phyloP scores from a whole-genome alignment of 2,797 vertebrate genomes.

The Lateolabrax maculatus region DNA sequence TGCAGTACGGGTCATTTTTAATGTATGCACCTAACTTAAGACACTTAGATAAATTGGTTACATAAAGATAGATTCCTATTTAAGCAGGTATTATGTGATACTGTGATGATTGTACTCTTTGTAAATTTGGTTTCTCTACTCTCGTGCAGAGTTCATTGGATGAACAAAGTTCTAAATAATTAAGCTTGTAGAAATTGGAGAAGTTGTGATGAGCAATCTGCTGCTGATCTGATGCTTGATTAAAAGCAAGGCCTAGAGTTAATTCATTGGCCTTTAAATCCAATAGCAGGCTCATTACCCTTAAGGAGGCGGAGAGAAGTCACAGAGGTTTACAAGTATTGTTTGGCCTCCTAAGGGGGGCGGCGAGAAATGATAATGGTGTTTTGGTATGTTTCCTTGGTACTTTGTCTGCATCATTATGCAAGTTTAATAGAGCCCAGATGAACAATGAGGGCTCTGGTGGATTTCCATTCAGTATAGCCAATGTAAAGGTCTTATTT shows the following conservation, averaged over 20 bases:
- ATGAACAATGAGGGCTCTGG: conserved; percentile 57
- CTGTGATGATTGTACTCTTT: neutral
- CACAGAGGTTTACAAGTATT: conserved; percentile 64
- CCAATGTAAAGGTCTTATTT: conserved; percentile 51
- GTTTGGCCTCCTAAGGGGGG: conserved; percentile 55
- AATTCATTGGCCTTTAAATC: conserved; percentile 78
- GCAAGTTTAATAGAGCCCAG: conserved; percentile 51
- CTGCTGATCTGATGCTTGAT: conserved; percentile 72
- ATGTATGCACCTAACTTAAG: neutral
- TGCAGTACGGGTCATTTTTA: neutral
- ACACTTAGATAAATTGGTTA: neutral
- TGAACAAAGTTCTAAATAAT: conserved; percentile 67
- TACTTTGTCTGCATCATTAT: conserved; percentile 63
- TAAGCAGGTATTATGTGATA: conserved; percentile 20
- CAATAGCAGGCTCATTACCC: conserved; percentile 67
- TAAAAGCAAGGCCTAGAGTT: conserved; percentile 67
- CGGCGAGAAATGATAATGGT: conserved; percentile 52
- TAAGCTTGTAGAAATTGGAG: conserved; percentile 63
- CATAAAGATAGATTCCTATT: neutral
- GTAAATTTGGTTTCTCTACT: conserved; percentile 41
- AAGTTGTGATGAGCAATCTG: conserved; percentile 63
- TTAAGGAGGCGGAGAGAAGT: conserved; percentile 58
- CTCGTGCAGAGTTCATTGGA: conserved; percentile 55
- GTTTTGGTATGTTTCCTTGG: conserved; percentile 44
- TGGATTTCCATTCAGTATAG: conserved; percentile 48